phyloP scores from a whole-genome alignment of 2,888 invertebrate genomes.

The Torymus tubicola region DNA sequence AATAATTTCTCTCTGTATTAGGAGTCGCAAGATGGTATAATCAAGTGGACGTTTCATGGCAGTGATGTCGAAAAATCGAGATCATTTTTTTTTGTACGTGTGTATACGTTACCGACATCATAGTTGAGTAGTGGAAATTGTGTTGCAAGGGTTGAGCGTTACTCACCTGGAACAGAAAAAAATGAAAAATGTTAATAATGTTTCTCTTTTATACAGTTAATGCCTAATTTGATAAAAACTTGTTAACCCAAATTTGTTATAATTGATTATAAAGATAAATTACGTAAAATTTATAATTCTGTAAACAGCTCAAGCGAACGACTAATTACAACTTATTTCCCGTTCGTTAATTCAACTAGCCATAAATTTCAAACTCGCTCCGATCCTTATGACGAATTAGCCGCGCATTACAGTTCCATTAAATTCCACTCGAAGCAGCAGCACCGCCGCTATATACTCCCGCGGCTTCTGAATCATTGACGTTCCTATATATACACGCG shows the following conservation, averaged over 20 bases:
- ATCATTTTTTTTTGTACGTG: too few species aligned
- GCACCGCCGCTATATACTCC: conserved; percentile 1
- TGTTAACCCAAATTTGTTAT: too few species aligned
- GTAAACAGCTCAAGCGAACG: too few species aligned
- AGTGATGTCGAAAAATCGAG: too few species aligned
- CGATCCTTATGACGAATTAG: not conserved
- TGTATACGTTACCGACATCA: conserved; percentile 30
- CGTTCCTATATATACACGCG: conserved; percentile 17
- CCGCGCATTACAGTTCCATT: conserved; percentile 34
- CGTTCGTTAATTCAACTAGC: conserved; percentile 6
- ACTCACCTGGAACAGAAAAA: conserved; percentile 51
- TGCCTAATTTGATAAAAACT: too few species aligned
- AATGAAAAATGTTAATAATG: not conserved
- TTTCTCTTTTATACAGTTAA: not conserved
- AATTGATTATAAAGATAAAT: too few species aligned
- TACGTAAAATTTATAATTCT: too few species aligned
- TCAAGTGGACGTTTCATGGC: too few species aligned
- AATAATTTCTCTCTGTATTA: not conserved
- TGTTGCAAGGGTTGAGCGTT: not conserved
- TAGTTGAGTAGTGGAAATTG: not conserved
- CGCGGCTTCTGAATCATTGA: conserved; percentile 40
- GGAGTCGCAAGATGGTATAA: too few species aligned
- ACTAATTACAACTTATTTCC: not conserved
- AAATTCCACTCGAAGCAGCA: conserved; percentile 2
- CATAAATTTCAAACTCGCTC: conserved; percentile 15